Evolutionary conservation across 2,888 invertebrate species (phyloP).

Genomic region (Acanthoscelides obtectus): DNA sequence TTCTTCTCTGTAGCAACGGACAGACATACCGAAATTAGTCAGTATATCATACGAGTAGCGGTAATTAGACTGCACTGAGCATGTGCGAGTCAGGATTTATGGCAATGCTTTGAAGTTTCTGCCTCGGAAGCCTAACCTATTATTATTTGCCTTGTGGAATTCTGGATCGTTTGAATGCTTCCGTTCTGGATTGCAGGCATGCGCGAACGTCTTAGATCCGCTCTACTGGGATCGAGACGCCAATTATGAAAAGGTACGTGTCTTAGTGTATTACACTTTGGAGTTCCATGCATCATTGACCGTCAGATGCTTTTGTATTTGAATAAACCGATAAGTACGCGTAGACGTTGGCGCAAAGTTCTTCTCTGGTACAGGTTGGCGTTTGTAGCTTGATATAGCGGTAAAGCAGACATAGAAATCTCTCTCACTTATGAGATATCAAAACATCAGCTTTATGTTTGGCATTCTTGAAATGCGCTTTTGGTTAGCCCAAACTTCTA

Average conservation of each 20-base stretch:
- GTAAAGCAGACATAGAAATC: too few species aligned
- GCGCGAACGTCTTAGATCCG: neutral
- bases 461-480: too few species aligned
- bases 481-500: too few species aligned
- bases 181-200: neutral
- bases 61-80: neutral
- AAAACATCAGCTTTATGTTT: too few species aligned
- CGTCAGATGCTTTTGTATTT: too few species aligned
- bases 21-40: slow-evolving; percentile 20
- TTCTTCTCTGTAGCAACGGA: slow-evolving; percentile 8
- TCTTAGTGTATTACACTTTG: too few species aligned
- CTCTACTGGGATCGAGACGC: neutral
- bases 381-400: too few species aligned
- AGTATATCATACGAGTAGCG: slow-evolving; percentile 17
- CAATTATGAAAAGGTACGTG: neutral
- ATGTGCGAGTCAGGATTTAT: neutral
- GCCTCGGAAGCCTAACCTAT: neutral
- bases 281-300: too few species aligned
- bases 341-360: too few species aligned
- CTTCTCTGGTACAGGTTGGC: too few species aligned
- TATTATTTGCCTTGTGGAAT: neutral
- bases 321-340: too few species aligned
- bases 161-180: neutral
- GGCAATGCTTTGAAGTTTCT: neutral
- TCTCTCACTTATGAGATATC: too few species aligned